Percentiles rank a stretch among this genome's conserved stretches.
Evolutionary conservation across 2,113 vertebrate genomes (phyloP).

Genomic region (Lipophrys pholis): DNA sequence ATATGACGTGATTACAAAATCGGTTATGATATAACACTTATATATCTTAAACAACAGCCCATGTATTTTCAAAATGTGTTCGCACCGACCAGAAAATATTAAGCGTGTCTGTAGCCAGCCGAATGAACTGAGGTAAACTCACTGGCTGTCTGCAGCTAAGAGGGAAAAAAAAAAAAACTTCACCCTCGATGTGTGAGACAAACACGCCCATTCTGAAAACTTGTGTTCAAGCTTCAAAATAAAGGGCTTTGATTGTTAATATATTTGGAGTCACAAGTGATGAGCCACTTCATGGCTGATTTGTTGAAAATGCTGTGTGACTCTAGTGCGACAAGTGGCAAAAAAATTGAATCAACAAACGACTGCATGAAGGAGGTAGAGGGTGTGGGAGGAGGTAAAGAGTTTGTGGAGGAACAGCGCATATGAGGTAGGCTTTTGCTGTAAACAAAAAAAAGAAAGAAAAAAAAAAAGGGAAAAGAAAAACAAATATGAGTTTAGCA

Average conservation of each 20-base stretch:
- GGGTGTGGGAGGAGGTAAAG: conserved; percentile 67
- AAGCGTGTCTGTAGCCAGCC: conserved; percentile 38
- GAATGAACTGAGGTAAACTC: conserved; percentile 59
- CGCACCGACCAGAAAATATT: conserved; percentile 51
- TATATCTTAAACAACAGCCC: conserved; percentile 57
- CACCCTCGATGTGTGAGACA: conserved; percentile 48
- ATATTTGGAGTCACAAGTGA: conserved; percentile 47
- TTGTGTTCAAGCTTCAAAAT: conserved; percentile 16
- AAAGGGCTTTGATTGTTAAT: conserved; percentile 55
- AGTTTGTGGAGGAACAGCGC: conserved; percentile 80
- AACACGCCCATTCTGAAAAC: conserved; percentile 24
- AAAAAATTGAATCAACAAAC: conserved; percentile 31
- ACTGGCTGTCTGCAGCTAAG: conserved; percentile 49
- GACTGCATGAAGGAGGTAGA: conserved; percentile 61
- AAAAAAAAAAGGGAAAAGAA: conserved; percentile 24
- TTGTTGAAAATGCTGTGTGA: conserved; percentile 43
- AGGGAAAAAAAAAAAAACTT: conserved; percentile 35
- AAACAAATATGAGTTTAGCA: conserved; percentile 58
- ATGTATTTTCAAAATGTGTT: conserved; percentile 46
- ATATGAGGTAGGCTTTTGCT: conserved; percentile 98
- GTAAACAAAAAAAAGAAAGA: conserved; percentile 89
- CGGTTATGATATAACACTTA: conserved; percentile 43
- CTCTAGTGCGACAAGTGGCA: conserved; percentile 54
- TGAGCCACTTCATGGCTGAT: conserved; percentile 42
- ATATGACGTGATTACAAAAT: conserved; percentile 63